Evolutionary conservation across 2,797 vertebrate species (phyloP), one percentile per base, ranked within the genome.

Genomic region (Myripristis jacobus): DNA sequence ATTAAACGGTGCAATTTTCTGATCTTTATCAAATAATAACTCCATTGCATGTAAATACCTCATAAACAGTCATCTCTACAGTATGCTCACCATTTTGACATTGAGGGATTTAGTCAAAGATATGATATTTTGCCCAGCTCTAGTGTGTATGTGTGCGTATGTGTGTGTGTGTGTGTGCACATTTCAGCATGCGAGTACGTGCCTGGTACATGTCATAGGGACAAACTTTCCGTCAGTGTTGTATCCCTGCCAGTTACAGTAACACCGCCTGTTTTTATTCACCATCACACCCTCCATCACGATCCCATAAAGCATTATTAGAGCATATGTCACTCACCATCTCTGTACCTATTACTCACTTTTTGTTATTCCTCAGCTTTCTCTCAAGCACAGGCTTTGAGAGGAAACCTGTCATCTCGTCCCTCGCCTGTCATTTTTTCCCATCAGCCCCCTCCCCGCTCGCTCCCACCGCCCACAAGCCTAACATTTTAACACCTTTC

Each of bases 241-340:
- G n/a, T n/a, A 47, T 75, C 24, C n/a, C 9, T 62, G 59, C 59
- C 64, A 69, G 73, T 54, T 25, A 51, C 60, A 22, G 64, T 63
- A 62, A 31, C 41, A 47, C 53, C 22, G 24, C 63, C 48, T 54
- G 56, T 65, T 87, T 78, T 71, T 76, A 73, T 79, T 80, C 66
- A 53, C 24, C 43, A 43, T 73, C 64, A 66, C 77, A 73, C 51
- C 77, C 74, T 76, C 68, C 72, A 80, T 88, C 84, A 70, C 22
- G 60, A 68, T 80, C 86, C 73, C 73, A 82, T 77, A 60, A 87
- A 80, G 48, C 73, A 67, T 60, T 75, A 73, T 86, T 66, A 85
- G 69, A 46, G 62, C 44, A 55, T 57, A 38, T 73, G 79, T 75
- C 79, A 48, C 36, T 69, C 68, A 62, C 54, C 43, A 67, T 75